Conservation (phyloP, 2,888 invertebrate genomes). For the Itoplectis maculator region DNA sequence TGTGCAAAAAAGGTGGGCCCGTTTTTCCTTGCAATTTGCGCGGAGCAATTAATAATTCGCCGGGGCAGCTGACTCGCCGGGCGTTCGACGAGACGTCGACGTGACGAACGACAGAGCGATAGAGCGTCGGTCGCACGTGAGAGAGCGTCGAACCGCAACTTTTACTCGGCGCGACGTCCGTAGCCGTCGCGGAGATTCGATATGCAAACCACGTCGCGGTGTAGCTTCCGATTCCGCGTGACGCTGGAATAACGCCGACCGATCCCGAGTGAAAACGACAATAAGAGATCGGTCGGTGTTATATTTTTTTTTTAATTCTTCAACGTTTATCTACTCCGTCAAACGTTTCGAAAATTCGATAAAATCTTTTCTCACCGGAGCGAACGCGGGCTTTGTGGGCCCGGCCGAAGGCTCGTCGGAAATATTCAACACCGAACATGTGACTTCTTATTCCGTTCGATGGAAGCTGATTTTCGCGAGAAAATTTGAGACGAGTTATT, state of each 20-base stretch:
- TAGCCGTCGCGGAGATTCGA: constrained; percentile 49
- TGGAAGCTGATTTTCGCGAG: background rate
- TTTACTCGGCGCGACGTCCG: background rate
- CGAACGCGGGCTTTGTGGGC: too few species aligned
- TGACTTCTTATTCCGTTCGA: background rate
- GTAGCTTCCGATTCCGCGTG: constrained; percentile 71
- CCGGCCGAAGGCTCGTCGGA: background rate
- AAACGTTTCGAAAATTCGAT: constrained; percentile 9
- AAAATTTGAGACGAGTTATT: too few species aligned
- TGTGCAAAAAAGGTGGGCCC: too few species aligned
- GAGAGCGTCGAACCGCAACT: constrained; percentile 12
- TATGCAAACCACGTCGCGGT: constrained; percentile 70
- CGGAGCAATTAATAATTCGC: background rate
- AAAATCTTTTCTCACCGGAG: constrained; percentile 6
- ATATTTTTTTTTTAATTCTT: background rate
- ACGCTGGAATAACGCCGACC: constrained; percentile 45
- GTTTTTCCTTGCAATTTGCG: too few species aligned
- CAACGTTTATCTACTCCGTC: constrained; percentile 5
- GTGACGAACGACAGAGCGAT: background rate
- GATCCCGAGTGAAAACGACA: background rate
- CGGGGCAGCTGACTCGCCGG: background rate
- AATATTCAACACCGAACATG: background rate
- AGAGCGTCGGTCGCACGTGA: constrained; percentile 7
- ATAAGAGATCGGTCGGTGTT: background rate
- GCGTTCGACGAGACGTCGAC: background rate